phyloP scores from a whole-genome alignment of 2,888 invertebrate species.

The Harmothoe impar region DNA sequence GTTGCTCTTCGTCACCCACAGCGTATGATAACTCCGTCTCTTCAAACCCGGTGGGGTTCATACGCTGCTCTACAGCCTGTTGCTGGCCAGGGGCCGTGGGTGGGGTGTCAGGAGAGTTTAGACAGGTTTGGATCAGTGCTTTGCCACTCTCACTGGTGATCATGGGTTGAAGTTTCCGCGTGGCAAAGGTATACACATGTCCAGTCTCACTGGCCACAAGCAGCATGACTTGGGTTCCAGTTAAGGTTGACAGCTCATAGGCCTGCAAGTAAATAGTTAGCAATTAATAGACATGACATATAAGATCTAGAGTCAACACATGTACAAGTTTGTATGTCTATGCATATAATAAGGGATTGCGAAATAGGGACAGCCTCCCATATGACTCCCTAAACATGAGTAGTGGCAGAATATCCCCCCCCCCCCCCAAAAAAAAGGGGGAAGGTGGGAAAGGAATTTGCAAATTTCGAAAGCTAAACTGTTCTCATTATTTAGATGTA shows the following conservation, averaged over 20 bases:
- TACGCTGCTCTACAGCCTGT: slow-evolving; percentile 92
- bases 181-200: slow-evolving; percentile 99
- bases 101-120: slow-evolving; percentile 85
- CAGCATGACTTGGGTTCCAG: slow-evolving; percentile 99
- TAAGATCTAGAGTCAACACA: neutral
- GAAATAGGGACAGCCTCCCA: neutral
- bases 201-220: slow-evolving; percentile 99
- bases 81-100: slow-evolving; percentile 78
- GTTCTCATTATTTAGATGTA: no score
- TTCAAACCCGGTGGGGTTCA: slow-evolving; percentile 99
- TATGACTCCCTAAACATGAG: no score
- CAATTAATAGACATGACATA: neutral
- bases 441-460: no score
- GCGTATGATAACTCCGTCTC: slow-evolving; percentile 97
- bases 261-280: slow-evolving; percentile 89
- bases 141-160: slow-evolving; percentile 97
- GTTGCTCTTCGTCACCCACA: slow-evolving; percentile 85
- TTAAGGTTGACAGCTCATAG: slow-evolving; percentile 98
- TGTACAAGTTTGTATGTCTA: no score
- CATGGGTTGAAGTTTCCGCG: slow-evolving; percentile 97
- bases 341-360: neutral
- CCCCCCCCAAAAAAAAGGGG: no score
- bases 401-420: no score
- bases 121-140: slow-evolving; percentile 98
- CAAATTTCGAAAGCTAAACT: no score